Evolutionary conservation across 2,113 vertebrate genomes (phyloP).

Genomic region (Rhadina sibilatrix): DNA sequence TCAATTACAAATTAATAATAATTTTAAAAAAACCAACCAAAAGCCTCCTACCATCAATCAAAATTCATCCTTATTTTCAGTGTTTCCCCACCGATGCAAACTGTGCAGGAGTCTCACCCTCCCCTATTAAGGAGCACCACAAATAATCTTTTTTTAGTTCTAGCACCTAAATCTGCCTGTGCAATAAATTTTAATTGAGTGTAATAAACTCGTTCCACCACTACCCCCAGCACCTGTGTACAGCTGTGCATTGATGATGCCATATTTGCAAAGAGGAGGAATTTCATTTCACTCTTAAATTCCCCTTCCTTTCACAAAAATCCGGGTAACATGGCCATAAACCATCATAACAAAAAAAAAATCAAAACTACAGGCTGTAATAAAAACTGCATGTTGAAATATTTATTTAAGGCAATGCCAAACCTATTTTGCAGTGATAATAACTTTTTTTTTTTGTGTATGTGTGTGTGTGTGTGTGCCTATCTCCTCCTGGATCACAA

Average conservation of each 20-base stretch:
- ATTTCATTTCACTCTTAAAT: not conserved
- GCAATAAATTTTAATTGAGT: slow-evolving; percentile 13
- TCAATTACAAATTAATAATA: not conserved
- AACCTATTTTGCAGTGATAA: not conserved
- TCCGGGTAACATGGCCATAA: not conserved
- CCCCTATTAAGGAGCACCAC: not conserved
- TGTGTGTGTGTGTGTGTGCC: not conserved
- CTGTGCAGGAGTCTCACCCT: not conserved
- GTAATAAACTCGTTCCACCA: not conserved
- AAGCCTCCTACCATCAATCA: not conserved
- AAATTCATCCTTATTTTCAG: not conserved
- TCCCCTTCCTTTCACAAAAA: not conserved
- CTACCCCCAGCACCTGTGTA: not conserved
- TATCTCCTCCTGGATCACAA: not conserved
- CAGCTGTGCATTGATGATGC: not conserved
- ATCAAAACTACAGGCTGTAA: not conserved
- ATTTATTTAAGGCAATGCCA: not conserved
- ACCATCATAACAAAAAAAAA: not conserved
- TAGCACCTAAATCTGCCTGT: not conserved
- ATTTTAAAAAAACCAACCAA: too few species aligned
- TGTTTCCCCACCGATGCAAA: not conserved
- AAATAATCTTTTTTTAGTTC: not conserved
- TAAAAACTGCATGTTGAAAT: not conserved
- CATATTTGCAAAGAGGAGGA: not conserved
- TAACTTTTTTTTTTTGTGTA: not conserved